phyloP scores from a whole-genome alignment of 2,113 vertebrate species.

The Malurus melanocephalus region DNA sequence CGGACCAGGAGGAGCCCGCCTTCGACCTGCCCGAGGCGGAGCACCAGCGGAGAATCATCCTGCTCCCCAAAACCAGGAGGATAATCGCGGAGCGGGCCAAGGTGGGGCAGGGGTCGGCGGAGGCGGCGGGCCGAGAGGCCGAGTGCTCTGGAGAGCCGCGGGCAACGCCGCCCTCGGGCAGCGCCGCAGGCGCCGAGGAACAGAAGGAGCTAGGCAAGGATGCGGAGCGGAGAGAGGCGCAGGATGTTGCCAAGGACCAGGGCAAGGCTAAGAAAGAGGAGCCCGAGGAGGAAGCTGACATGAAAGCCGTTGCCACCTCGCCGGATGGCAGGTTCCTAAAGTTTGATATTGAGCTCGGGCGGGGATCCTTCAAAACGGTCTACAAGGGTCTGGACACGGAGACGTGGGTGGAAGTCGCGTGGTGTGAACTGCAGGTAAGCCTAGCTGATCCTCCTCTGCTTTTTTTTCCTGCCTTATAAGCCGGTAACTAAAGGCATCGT shows the following conservation, averaged over 20 bases:
- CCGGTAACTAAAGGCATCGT: background rate
- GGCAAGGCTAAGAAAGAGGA: slow-evolving; percentile 82
- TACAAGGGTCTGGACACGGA: slow-evolving; percentile 97
- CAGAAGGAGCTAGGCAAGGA: slow-evolving; percentile 33
- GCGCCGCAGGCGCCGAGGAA: background rate
- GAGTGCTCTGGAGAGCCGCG: background rate
- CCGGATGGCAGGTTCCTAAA: slow-evolving; percentile 95
- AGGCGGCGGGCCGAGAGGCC: background rate
- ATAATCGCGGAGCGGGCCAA: slow-evolving; percentile 72
- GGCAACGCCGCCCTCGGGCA: background rate
- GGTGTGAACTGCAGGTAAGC: slow-evolving; percentile 98
- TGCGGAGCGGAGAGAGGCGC: slow-evolving; percentile 55
- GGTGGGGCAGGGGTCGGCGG: slow-evolving; percentile 53
- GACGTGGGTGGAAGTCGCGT: slow-evolving; percentile 97
- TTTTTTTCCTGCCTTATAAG: background rate
- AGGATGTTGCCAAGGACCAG: slow-evolving; percentile 61
- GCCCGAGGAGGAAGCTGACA: slow-evolving; percentile 88
- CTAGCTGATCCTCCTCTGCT: background rate
- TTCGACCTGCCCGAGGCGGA: slow-evolving; percentile 78
- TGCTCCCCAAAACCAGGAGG: slow-evolving; percentile 71
- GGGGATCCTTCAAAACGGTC: slow-evolving; percentile 97
- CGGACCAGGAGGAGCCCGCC: slow-evolving; percentile 84
- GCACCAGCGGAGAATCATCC: slow-evolving; percentile 68
- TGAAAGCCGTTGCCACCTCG: slow-evolving; percentile 95
- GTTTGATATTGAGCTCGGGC: slow-evolving; percentile 96